A percentile compares a stretch with the other conserved stretches of the same genome.
phyloP scores from a whole-genome alignment of 2,888 invertebrate genomes.

The Lasioglossum figueresi region DNA sequence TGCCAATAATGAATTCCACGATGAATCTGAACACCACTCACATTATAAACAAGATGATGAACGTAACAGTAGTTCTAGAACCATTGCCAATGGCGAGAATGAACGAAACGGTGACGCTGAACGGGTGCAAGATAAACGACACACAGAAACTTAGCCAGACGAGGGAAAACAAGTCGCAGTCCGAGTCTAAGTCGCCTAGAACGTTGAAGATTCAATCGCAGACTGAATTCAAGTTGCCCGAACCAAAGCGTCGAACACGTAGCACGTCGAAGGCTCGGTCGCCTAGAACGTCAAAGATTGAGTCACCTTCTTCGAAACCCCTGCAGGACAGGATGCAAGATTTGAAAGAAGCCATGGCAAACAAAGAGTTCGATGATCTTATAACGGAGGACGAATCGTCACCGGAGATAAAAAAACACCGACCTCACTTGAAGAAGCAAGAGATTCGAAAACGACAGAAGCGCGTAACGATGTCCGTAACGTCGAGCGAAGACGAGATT shows the following conservation, averaged over 20 bases:
- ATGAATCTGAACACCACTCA: constrained; percentile 76
- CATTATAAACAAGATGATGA: constrained; percentile 72
- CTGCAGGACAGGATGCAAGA: constrained; percentile 49
- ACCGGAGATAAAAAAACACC: constrained; percentile 68
- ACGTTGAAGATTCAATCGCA: neutral
- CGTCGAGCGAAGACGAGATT: constrained; percentile 73
- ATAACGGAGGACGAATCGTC: constrained; percentile 82
- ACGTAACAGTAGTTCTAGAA: constrained; percentile 78
- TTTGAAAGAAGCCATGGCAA: constrained; percentile 51
- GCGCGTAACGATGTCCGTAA: constrained; percentile 45
- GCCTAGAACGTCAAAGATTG: neutral
- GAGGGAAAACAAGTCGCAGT: neutral
- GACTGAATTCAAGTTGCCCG: neutral
- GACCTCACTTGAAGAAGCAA: constrained; percentile 42
- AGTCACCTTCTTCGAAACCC: constrained; percentile 23
- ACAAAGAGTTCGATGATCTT: constrained; percentile 71
- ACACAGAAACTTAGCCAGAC: neutral
- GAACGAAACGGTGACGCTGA: constrained; percentile 77
- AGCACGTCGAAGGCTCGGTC: neutral
- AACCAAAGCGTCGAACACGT: neutral
- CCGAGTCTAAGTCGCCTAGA: neutral
- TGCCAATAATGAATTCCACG: constrained; percentile 80
- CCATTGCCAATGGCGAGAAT: constrained; percentile 59
- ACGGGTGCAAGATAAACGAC: constrained; percentile 33
- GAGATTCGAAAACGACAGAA: constrained; percentile 50